Evolutionary conservation across 1,140 invertebrate genomes (phyloP), one percentile per base, ranked within the genome.

Genomic region (Drosophila seguyi): DNA sequence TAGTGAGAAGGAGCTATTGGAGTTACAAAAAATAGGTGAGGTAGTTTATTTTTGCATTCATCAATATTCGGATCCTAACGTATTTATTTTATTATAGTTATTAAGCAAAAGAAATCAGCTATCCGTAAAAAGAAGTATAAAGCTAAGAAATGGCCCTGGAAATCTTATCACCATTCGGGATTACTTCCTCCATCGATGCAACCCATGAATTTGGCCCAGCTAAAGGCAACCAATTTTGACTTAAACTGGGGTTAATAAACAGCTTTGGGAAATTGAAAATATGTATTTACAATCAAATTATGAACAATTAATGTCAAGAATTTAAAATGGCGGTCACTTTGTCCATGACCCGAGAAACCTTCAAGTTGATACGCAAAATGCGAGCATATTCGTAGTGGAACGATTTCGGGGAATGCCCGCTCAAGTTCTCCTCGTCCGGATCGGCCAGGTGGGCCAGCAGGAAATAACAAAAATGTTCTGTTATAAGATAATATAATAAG

Each of bases 401-500:
- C 6, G 88, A 75, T 63, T 81, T 92, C 14, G 91, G 76, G 25
- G 83, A 81, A 50, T 87, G 78, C 18, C 85, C 82, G 55, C 85
- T 90, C 18, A 79, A 63, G 55, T 92, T 92, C 52, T 84, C 75
- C 39, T 81, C 68, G 14, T 88, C 77, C 6, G 91, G 91, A 79
- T 91, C 73, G 18, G 69, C 67, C 8, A 92, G 47, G 42, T 92
- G 91, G 0, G 91, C 91, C n/a, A 92, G 55, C 25, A 92, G 59
- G 42, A 92, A 91, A 50, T 91, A 92, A n/a, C 90, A 79, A 4
- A 92, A 57, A 50, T 92, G 91, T 53, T 92, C 91, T 88, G 42
- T 44, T 6, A n/a, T n/a, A n/a, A n/a, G n/a, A n/a, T n/a, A n/a
- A n/a, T n/a, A n/a, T n/a, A 20, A 79, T 11, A 13, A 20, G 29